Base-by-base conservation (phyloP, 2,888 invertebrate genomes). In the Cephus spinipes region DNA sequence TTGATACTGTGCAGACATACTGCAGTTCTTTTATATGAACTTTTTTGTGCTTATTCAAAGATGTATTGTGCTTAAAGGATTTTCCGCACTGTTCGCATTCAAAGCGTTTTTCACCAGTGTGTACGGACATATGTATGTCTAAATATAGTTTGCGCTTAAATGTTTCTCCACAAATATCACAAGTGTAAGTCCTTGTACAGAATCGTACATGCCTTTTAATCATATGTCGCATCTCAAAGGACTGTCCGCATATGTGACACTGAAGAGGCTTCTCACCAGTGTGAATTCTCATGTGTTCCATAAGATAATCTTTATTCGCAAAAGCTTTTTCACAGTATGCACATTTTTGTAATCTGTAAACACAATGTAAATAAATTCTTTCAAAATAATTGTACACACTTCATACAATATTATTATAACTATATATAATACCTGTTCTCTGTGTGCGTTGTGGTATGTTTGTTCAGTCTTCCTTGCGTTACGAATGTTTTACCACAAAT, bases 41-140 rank as follows among this genome's bases (percentile, higher is more conserved):
- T 69, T 76, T 76, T 76, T 76, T 76, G 33, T 76, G 76, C 40
- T 76, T 76, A 69, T 76, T 76, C 69, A 76, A 69, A 69, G 76
- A 76, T 30, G 76, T 76, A 69, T 76, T 76, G 36, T 76, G 76
- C 30, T 76, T 76, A 32, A 76, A 76, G 32, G 76, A 76, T 32
- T 76, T 76, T 34, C 69, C 69, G 9, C 76, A 76, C 40, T 35
- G 76, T 69, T 76, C 69, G n/a, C 76, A 76, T 30, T 76, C 76
- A 30, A 76, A 76, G 69, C 76, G n/a, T 69, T 76, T 76, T 69
- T 76, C 76, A 34, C 76, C 76, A 23, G 76, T 76, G 33, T 76
- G 76, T 69, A 76, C 31, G n/a, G 69, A 36, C 76, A 69, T 76
- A 33, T 76, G 76, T 69, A 76, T 76, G 30, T 76, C 76, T 36